These are phyloP conservation scores for Galemys pyrenaicus DNA, from an alignment of 2,113 vertebrate genomes.

Conservation along the genomic window DNA sequence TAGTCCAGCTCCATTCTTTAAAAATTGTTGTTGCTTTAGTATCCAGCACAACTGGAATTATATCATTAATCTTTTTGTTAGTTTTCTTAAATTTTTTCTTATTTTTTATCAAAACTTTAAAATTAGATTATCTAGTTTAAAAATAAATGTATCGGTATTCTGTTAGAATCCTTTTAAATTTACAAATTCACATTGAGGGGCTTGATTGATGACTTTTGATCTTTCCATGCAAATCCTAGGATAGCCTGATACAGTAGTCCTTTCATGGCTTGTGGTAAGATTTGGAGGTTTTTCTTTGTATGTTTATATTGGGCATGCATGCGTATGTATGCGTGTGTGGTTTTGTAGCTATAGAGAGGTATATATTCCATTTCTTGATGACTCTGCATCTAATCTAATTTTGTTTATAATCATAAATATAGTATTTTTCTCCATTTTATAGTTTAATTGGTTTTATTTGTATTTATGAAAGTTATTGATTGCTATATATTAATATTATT, in stretches of 20 bases:
- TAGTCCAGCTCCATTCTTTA: neutral
- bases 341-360: neutral
- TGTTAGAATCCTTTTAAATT: neutral
- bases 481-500: conserved; percentile 9
- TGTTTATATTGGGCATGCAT: neutral
- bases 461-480: conserved; percentile 9
- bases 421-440: neutral
- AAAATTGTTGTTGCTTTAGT: neutral
- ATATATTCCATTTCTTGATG: neutral
- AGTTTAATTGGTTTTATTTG: neutral
- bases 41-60: neutral
- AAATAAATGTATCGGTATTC: neutral
- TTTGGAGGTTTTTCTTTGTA: neutral
- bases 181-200: neutral
- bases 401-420: neutral
- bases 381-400: neutral
- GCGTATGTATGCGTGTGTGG: neutral
- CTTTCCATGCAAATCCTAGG: neutral
- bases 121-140: neutral
- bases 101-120: neutral
- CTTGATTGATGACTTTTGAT: neutral
- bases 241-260: neutral
- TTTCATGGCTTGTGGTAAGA: neutral
- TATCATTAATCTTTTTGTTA: neutral
- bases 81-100: neutral